Conservation (phyloP, 2,888 invertebrate genomes). For the Epistrophe grossulariae region DNA sequence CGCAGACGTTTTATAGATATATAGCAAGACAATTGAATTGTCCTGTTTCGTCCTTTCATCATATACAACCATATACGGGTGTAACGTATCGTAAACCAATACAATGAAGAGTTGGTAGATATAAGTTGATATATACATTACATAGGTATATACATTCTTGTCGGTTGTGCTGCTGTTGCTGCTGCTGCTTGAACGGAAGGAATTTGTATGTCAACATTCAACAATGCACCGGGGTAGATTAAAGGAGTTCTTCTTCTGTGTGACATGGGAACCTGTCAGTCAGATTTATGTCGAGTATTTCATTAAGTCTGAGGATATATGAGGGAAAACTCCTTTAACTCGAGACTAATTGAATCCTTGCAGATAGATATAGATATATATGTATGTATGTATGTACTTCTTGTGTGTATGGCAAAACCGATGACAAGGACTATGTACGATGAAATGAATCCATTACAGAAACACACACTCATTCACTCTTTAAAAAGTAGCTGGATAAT, state of each 20-base stretch:
- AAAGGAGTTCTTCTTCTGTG: conserved; percentile 29
- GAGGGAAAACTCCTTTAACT: conserved; percentile 32
- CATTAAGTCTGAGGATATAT: conserved; percentile 23
- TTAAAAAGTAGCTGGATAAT: conserved; percentile 21
- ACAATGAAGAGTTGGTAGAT: neutral
- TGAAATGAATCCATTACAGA: conserved; percentile 57
- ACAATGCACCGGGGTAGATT: conserved; percentile 34
- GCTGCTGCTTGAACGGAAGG: conserved; percentile 32
- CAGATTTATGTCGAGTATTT: conserved; percentile 48
- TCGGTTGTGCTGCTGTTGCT: neutral
- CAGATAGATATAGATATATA: too few relatives aligned
- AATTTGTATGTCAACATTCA: conserved; percentile 54
- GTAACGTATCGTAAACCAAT: neutral
- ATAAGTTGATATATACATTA: conserved; percentile 39
- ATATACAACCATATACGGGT: neutral
- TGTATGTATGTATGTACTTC: conserved; percentile 5
- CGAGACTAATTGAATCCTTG: conserved; percentile 62
- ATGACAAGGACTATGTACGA: conserved; percentile 11
- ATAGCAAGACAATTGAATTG: conserved; percentile 60
- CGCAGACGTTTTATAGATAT: conserved; percentile 5
- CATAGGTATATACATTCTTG: neutral
- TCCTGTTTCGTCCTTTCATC: conserved; percentile 34
- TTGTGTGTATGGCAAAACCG: neutral
- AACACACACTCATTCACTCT: conserved; percentile 37
- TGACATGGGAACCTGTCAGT: conserved; percentile 26